These are phyloP conservation scores for Labia minor DNA, from an alignment of 2,888 invertebrate genomes.

Conservation along the genomic window DNA sequence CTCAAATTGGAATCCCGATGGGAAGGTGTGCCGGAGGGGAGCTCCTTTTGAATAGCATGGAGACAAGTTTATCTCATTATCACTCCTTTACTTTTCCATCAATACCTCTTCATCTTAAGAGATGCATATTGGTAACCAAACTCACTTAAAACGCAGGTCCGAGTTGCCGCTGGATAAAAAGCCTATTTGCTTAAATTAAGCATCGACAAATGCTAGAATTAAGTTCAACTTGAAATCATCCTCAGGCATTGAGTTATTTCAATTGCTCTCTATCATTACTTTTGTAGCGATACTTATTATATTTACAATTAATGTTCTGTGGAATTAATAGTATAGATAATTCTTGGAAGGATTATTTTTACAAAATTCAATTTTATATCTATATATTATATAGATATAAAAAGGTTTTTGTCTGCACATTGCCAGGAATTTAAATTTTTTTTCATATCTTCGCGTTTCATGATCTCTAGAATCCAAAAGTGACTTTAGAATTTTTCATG, in stretches of 20 bases:
- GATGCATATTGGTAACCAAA: slow-evolving; percentile 13
- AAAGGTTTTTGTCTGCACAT: no score
- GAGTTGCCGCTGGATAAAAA: slow-evolving; percentile 7
- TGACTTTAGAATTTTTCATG: no score
- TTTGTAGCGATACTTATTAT: no score
- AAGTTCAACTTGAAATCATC: not conserved
- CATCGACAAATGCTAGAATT: not conserved
- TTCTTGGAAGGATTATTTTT: no score
- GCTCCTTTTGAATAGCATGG: not conserved
- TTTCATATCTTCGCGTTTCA: no score
- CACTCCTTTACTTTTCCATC: not conserved
- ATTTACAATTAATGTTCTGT: no score
- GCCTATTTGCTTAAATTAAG: slow-evolving; percentile 7
- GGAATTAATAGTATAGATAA: no score
- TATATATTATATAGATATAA: no score
- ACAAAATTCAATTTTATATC: no score
- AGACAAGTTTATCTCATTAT: slow-evolving; percentile 2
- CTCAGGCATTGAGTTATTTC: not conserved
- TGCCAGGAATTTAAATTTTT: no score
- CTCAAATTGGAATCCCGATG: not conserved
- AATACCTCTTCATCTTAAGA: not conserved
- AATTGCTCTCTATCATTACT: not conserved
- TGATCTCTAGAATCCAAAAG: no score
- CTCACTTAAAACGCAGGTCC: not conserved
- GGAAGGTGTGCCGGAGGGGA: not conserved